Percentiles rank a stretch among this genome's conserved stretches.
phyloP scores from a whole-genome alignment of 2,888 invertebrate species.

The Diarsia dahlii region DNA sequence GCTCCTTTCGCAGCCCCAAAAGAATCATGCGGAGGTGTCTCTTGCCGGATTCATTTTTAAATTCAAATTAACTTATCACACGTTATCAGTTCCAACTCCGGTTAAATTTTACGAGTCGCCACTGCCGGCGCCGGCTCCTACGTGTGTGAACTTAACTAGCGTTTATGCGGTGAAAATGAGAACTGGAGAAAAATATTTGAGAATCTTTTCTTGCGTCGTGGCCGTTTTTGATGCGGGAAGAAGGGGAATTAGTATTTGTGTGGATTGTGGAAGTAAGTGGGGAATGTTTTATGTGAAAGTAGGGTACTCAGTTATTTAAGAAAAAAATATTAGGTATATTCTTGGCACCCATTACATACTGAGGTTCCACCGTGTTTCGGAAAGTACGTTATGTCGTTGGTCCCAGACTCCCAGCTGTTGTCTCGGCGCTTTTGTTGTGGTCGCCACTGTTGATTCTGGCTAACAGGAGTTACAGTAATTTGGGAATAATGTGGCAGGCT shows the following conservation, averaged over 20 bases:
- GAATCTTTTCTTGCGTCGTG: constrained; percentile 20
- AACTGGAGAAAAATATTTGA: constrained; percentile 30
- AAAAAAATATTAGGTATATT: no score
- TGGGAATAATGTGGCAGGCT: no score
- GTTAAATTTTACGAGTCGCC: constrained; percentile 67
- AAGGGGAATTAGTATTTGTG: not conserved
- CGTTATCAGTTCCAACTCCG: constrained; percentile 60
- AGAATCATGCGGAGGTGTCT: constrained; percentile 59
- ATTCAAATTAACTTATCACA: constrained; percentile 73
- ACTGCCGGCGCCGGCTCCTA: constrained; percentile 29
- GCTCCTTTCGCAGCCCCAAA: constrained; percentile 32
- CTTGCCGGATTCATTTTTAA: constrained; percentile 70
- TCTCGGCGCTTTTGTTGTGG: no score
- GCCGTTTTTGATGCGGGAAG: constrained; percentile 7
- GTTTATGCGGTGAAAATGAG: constrained; percentile 52
- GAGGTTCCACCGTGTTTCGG: no score
- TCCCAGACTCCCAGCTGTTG: no score
- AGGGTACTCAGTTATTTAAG: no score
- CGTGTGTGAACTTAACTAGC: constrained; percentile 52
- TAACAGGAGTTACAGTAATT: no score
- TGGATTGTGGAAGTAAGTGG: not conserved
- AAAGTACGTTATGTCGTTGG: no score
- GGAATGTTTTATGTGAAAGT: no score
- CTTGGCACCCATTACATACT: no score
- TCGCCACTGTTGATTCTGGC: no score